A percentile compares a stretch with the other conserved stretches of the same genome.
Conservation (phyloP, 2,113 vertebrate species). For the Etheostoma spectabile region DNA sequence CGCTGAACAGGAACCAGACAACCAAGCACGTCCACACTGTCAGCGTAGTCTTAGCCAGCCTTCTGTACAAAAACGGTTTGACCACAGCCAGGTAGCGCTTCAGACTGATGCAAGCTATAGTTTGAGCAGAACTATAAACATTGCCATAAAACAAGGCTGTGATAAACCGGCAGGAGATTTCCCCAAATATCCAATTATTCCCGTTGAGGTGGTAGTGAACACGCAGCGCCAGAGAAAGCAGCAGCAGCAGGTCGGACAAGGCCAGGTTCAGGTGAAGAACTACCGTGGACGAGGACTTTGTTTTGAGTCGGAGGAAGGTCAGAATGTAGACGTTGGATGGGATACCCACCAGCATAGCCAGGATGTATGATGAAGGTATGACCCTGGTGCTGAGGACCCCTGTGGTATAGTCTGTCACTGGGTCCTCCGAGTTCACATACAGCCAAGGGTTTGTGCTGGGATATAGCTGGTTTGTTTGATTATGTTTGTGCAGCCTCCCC, state of each 20-base stretch:
- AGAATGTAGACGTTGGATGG: constrained; percentile 88
- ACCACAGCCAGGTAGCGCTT: constrained; percentile 91
- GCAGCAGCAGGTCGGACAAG: constrained; percentile 89
- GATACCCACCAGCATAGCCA: constrained; percentile 87
- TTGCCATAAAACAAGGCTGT: constrained; percentile 91
- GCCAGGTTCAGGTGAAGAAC: constrained; percentile 91
- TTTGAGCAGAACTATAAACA: constrained; percentile 91
- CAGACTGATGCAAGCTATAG: constrained; percentile 89
- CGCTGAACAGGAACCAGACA: constrained; percentile 84
- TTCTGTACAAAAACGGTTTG: constrained; percentile 90
- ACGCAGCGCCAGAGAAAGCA: constrained; percentile 87
- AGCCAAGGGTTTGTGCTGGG: constrained; percentile 52
- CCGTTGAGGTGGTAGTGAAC: constrained; percentile 89
- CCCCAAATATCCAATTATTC: constrained; percentile 93
- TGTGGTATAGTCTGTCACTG: constrained; percentile 76
- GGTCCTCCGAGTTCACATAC: constrained; percentile 39
- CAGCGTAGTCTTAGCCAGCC: constrained; percentile 83
- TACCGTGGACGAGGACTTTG: constrained; percentile 80
- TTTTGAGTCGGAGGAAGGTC: constrained; percentile 84
- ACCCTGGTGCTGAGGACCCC: constrained; percentile 87
- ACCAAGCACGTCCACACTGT: constrained; percentile 74
- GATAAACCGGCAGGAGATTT: constrained; percentile 84
- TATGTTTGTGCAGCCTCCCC: background rate
- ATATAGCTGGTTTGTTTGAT: constrained; percentile 29
- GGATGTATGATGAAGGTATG: constrained; percentile 85